Evolutionary conservation across 2,113 vertebrate species (phyloP), one percentile per base, ranked within the genome.

Genomic region (Collichthys lucidus): DNA sequence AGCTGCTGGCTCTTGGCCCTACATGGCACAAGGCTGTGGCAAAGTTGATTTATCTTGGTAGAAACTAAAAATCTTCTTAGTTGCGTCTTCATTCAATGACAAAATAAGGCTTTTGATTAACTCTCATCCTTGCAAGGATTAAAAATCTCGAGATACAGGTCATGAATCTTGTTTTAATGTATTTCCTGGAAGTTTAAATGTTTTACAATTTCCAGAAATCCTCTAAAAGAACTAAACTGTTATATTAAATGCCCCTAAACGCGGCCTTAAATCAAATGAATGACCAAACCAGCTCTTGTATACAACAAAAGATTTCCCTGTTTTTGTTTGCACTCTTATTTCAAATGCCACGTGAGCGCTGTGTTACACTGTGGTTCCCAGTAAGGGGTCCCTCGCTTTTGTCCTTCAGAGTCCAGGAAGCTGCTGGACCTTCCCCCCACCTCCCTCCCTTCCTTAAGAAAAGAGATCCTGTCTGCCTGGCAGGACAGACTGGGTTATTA

Each of bases 401-500:
- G 84, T 88, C 89, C 89, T 92, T 92, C 86, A 80, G 60, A 86
- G 78, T 84, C 79, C 87, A 84, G 77, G 77, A 87, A 77, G 78
- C 80, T 84, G 79, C 65, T 31, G 61, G 60, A 47, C 62, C n/a
- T 49, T 63, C 67, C 4, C 46, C 22, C 55, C 9, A 29, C 16
- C 49, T 52, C 53, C 67, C 67, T 5, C 46, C 22, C 55, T 11
- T 35, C 19, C 49, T 52, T 29, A 63, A 71, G 53, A 84, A 77
- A 80, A 83, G 63, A 72, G 91, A 95, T 94, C 92, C 95, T 92
- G 95, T 95, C 76, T 96, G 96, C 94, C 95, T 95, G 95, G 95
- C 95, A 83, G 86, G 86, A 87, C 95, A 94, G 90, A 92, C 95
- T 91, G 95, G 96, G 96, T 96, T 97, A 96, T 97, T 97, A 97